Evolutionary conservation across 1,140 invertebrate species (phyloP).

Genomic region (Drosophila insularis): DNA sequence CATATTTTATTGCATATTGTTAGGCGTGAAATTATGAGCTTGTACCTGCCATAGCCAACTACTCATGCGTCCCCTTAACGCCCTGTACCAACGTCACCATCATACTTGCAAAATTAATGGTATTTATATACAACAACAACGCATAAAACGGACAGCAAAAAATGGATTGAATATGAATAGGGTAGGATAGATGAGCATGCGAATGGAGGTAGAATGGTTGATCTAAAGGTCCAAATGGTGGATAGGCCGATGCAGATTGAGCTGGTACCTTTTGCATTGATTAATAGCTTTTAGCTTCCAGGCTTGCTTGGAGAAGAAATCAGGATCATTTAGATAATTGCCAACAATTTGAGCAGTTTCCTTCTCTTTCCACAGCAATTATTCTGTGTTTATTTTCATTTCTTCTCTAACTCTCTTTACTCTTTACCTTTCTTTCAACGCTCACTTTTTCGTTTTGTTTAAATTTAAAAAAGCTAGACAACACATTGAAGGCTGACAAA

Average conservation of each 20-base stretch:
- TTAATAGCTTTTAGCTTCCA: constrained; percentile 1
- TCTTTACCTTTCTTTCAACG: background rate
- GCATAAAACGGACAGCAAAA: background rate
- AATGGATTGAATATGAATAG: background rate
- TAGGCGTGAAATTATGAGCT: constrained; percentile 63
- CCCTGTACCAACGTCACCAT: constrained; percentile 7
- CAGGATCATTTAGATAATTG: constrained; percentile 9
- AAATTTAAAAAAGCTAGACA: background rate
- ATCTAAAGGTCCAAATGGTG: background rate
- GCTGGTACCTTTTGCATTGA: constrained; percentile 3
- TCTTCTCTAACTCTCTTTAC: background rate
- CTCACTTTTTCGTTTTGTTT: background rate
- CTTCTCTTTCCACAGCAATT: too few relatives aligned
- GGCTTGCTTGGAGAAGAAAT: background rate
- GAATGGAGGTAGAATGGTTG: background rate
- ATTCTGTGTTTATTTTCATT: too few relatives aligned
- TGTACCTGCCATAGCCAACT: background rate
- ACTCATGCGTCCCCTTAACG: background rate
- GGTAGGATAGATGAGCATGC: background rate
- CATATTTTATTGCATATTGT: constrained; percentile 69
- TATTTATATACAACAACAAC: background rate
- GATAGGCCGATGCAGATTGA: background rate
- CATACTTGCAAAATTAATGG: constrained; percentile 68
- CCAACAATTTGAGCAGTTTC: background rate
- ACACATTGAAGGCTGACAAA: background rate